phyloP scores from a whole-genome alignment of 1,140 invertebrate species.

The Patella vulgata region DNA sequence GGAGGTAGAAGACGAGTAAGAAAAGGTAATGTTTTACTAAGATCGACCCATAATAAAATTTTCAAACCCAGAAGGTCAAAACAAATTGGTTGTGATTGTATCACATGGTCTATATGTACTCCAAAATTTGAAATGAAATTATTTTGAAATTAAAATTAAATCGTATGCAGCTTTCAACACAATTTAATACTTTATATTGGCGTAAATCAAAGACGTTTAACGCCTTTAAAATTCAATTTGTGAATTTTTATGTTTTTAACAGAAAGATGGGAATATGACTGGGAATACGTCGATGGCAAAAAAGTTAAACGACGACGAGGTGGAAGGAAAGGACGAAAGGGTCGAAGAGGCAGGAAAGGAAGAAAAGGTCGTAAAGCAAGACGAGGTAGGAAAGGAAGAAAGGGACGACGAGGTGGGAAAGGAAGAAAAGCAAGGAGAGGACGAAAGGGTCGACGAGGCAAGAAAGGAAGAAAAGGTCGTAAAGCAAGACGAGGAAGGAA shows the following conservation, averaged over 20 bases:
- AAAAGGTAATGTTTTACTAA: not conserved
- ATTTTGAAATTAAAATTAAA: not conserved
- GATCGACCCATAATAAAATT: not conserved
- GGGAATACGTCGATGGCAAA: not conserved
- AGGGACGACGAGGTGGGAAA: constrained; percentile 1
- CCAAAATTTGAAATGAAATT: not conserved
- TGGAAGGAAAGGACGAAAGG: constrained; percentile 5
- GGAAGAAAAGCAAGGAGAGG: constrained; percentile 3
- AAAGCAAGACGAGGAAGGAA: too few species aligned
- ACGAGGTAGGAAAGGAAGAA: constrained; percentile 7
- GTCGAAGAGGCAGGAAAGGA: constrained; percentile 15
- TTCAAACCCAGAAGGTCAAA: constrained; percentile 6
- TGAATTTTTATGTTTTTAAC: too few species aligned
- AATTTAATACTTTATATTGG: not conserved
- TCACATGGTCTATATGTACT: not conserved
- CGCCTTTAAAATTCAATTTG: too few species aligned
- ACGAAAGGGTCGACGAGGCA: constrained; percentile 1
- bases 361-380: not conserved
- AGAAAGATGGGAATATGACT: too few species aligned
- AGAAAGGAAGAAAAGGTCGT: not conserved
- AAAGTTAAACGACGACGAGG: not conserved
- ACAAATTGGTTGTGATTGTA: constrained; percentile 10
- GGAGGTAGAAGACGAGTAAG: too few species aligned
- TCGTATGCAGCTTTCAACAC: not conserved
- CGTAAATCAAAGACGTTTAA: too few species aligned